These are phyloP conservation scores for Acrocephalus arundinaceus DNA, from an alignment of 2,113 vertebrate genomes.

Conservation along the genomic window DNA sequence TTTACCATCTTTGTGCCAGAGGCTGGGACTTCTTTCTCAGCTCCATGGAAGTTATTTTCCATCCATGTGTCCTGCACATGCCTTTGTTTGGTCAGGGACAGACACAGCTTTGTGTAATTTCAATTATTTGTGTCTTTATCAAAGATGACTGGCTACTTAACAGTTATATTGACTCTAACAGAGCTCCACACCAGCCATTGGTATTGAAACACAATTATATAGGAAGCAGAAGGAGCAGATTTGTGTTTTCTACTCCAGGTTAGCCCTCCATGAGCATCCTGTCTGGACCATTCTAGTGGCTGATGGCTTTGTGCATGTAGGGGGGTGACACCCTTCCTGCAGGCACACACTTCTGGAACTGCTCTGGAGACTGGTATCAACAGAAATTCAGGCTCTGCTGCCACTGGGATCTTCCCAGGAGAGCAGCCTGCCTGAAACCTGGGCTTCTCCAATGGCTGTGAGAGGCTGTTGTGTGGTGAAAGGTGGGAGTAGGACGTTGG, in stretches of 20 bases:
- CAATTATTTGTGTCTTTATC: not conserved
- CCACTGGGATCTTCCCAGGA: not conserved
- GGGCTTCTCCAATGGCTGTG: rapidly evolving
- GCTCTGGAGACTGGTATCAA: not conserved
- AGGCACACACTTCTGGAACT: not conserved
- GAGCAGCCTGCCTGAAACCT: not conserved
- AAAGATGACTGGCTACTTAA: not conserved
- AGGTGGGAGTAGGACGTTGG: not conserved
- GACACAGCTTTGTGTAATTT: not conserved
- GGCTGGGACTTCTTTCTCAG: not conserved
- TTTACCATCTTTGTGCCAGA: not conserved
- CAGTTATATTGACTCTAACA: not conserved
- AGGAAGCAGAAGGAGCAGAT: not conserved
- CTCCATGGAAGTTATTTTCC: not conserved
- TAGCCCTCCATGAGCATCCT: not conserved
- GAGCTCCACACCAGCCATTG: not conserved
- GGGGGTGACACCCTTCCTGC: not conserved
- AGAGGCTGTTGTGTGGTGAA: not conserved
- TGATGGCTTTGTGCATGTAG: not conserved
- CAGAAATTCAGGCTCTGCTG: not conserved
- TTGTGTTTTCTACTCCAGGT: not conserved
- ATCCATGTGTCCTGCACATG: not conserved
- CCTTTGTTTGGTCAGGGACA: not conserved
- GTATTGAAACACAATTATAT: not conserved
- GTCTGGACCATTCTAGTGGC: no score